Percentiles rank a stretch among this genome's conserved stretches.
Conservation (phyloP, 2,797 vertebrate species). For the Poeciliopsis infans region DNA sequence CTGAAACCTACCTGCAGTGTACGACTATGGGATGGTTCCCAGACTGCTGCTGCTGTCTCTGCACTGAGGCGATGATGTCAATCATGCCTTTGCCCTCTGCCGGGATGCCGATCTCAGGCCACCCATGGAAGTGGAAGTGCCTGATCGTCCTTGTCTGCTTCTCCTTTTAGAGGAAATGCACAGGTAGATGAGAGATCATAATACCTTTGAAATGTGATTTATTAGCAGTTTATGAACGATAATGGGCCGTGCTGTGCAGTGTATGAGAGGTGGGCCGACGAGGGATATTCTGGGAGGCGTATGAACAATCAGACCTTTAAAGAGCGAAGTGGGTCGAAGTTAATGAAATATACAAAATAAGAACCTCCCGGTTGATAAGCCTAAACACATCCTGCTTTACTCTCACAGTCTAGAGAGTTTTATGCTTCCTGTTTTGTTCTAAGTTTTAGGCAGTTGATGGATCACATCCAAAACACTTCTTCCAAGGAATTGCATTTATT, state of each 20-base stretch:
- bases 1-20: conserved; percentile 90
- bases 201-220: conserved; percentile 52
- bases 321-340: conserved; percentile 47
- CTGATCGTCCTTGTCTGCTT: conserved; percentile 88
- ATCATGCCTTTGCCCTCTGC: conserved; percentile 97
- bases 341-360: conserved; percentile 54
- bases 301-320: conserved; percentile 20
- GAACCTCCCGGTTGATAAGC: conserved; percentile 30
- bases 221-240: conserved; percentile 33
- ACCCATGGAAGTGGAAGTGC: conserved; percentile 98
- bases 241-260: conserved; percentile 38
- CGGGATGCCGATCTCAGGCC: conserved; percentile 96
- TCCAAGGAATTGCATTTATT: neutral
- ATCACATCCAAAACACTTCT: neutral
- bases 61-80: conserved; percentile 94
- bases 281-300: conserved; percentile 21
- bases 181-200: conserved; percentile 67
- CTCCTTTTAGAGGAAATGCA: conserved; percentile 77
- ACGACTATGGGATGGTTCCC: conserved; percentile 96
- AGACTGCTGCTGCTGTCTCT: conserved; percentile 97
- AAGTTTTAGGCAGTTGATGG: conserved; percentile 3
- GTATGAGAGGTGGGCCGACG: conserved; percentile 28
- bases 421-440: conserved; percentile 4
- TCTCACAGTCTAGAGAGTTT: conserved; percentile 11
- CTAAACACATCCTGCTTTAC: conserved; percentile 51